These are phyloP conservation scores for Hypolimnas misippus DNA, from an alignment of 2,888 invertebrate genomes.

Conservation along the genomic window DNA sequence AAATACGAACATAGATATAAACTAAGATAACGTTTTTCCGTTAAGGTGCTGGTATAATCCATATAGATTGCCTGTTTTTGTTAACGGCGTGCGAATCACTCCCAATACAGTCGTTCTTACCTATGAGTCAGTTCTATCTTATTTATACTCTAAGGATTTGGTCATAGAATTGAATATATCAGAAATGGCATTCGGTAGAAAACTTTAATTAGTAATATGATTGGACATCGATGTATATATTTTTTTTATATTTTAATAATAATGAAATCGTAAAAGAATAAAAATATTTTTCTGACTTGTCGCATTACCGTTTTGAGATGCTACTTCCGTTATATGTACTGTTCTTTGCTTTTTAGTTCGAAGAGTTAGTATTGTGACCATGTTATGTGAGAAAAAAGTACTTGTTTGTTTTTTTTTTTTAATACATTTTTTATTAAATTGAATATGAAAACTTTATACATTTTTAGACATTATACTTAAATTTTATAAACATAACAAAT, in stretches of 20 bases:
- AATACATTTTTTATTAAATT: background rate
- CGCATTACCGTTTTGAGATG: background rate
- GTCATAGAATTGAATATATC: background rate
- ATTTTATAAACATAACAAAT: too few species aligned
- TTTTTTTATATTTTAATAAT: background rate
- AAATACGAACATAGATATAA: conserved; percentile 16
- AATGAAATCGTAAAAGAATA: background rate
- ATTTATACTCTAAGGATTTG: conserved; percentile 20
- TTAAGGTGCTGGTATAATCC: conserved; percentile 46
- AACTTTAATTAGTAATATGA: background rate
- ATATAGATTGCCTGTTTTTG: conserved; percentile 55
- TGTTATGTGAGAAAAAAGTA: conserved; percentile 15
- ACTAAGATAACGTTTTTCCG: conserved; percentile 19
- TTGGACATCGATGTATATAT: background rate
- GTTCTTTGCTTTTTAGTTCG: conserved; percentile 20
- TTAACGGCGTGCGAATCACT: conserved; percentile 50
- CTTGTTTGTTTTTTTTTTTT: background rate
- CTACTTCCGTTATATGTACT: conserved; percentile 1
- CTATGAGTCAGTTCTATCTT: conserved; percentile 25
- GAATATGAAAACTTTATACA: too few species aligned
- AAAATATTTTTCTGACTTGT: too few species aligned
- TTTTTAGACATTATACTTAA: too few species aligned
- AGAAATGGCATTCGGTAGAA: background rate
- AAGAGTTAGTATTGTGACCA: conserved; percentile 28
- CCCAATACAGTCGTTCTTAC: conserved; percentile 49